Evolutionary conservation across 2,113 vertebrate genomes (phyloP), one percentile per base, ranked within the genome.

Genomic region (Ophthalmolycus amberensis): DNA sequence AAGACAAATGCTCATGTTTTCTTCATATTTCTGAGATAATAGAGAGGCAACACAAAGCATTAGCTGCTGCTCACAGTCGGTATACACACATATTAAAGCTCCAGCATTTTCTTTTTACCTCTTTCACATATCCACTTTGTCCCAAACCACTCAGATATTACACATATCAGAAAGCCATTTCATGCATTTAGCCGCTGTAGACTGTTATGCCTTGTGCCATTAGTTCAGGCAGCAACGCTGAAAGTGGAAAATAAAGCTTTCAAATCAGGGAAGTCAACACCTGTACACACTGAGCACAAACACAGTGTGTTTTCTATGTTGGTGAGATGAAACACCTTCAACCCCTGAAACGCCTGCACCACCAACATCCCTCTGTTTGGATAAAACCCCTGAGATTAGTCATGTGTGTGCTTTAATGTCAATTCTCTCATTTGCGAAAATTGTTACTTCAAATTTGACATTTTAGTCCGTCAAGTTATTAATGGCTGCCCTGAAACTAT

Each of bases 1-100:
- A 78, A 89, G 79, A 87, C 80, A 86, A 84, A 91, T 67, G 72
- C 74, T 44, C 7, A 1, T 69, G 83, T 88, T 90, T 90, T 82
- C 87, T 85, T 86, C 63, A 79, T 78, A 88, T 89, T 88, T 90
- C 52, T 66, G 71, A 58, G 83, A 85, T 86, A 87, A 92, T 83
- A 82, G 83, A 59, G 78, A 85, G 46, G 77, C 69, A 64, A 66
- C 77, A 78, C 67, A 73, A 63, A 76, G 77, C 83, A 78, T 84
- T 80, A 85, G 80, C 69, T n/a, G 64, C 52, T 44, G 73, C 71
- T 64, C 83, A 29, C 77, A 3, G 27, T 16, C 27, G 40, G 7
- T 18, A 63, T 29, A 54, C 56, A 58, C 52, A 38, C 29, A 11
- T 15, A 82, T 85, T 85, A 82, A 74, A 76, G 71, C 75, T 37